These are phyloP conservation scores for Cephus rjabovi DNA, from an alignment of 2,888 invertebrate species.

Conservation along the genomic window DNA sequence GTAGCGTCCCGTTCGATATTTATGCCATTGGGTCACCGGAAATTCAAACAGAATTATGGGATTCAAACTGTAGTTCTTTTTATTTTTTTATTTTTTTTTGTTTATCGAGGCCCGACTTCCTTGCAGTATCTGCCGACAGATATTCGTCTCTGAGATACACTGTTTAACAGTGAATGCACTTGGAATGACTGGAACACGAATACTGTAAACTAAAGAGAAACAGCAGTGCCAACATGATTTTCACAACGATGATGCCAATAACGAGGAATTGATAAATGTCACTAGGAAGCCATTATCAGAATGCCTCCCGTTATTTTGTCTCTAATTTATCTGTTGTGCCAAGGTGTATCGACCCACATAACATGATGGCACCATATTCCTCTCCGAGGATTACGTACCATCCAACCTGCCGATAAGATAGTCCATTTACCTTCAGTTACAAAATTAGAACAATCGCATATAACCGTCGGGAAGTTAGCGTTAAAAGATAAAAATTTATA, in stretches of 20 bases:
- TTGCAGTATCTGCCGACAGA: slow-evolving; percentile 11
- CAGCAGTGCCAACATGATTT: slow-evolving; percentile 23
- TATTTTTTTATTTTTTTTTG: neutral
- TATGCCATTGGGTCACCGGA: neutral
- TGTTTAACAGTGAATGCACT: slow-evolving; percentile 20
- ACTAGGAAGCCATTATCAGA: slow-evolving; percentile 17
- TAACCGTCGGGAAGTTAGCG: neutral
- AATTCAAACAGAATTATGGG: neutral
- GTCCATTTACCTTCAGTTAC: neutral
- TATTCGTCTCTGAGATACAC: slow-evolving; percentile 27
- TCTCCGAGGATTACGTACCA: neutral
- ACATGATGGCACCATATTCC: too few species aligned
- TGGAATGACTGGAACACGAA: slow-evolving; percentile 6
- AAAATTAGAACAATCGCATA: neutral
- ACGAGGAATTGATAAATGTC: slow-evolving; percentile 21
- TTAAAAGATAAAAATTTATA: too few species aligned
- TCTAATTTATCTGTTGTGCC: neutral
- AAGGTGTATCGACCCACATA: neutral
- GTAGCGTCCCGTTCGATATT: neutral
- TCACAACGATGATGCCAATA: slow-evolving; percentile 17
- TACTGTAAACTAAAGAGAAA: slow-evolving; percentile 6
- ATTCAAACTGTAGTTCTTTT: neutral
- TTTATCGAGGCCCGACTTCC: neutral
- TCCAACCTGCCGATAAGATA: neutral
- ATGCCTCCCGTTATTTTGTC: neutral